Base-by-base conservation (phyloP, 2,888 invertebrate species). In the Ectemnius continuus region DNA sequence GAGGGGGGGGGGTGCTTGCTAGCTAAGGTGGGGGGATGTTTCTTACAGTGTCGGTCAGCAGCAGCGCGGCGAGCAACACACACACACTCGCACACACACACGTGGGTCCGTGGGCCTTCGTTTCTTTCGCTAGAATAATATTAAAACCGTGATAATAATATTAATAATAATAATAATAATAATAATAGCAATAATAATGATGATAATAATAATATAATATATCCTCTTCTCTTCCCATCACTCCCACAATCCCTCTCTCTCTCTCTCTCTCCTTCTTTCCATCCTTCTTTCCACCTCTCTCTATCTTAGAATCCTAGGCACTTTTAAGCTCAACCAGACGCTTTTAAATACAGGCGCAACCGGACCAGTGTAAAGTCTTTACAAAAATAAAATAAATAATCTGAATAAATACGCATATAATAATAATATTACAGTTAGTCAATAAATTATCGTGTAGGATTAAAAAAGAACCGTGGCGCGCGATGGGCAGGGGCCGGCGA, bases 361-460 rank as follows among this genome's bases (percentile, higher is more conserved):
- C 81, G 79, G 77, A 81, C 75, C 36, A 36, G 83, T 86, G 87
- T 89, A 88, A 89, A 89, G 87, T 87, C 87, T 89, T 89, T 88
- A 87, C 84, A 90, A 89, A 89, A 88, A 89, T 90, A 91, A 89
- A 91, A 90, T 90, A 90, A 91, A 90, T 90, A 90, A 90, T 90
- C 88, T 89, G 88, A 89, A 90, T 91, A 90, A 90, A 90, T 90
- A 90, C 85, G 85, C 81, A 84, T 84, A 88, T 61, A 60, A 60
- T 67, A 76, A 83, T 81, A 84, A 79, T 79, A 79, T 83, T 88
- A 88, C 79, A 84, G 86, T 88, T 89, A 87, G 85, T 89, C 85
- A 89, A 90, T 90, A 90, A 90, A 89, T 90, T 83, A 89, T 88
- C 85, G 79, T 85, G 57, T 86, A 85, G 82, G 84, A 87, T 82